These are phyloP conservation scores for Homarus americanus DNA, from an alignment of 1,140 invertebrate species.

Conservation along the genomic window DNA sequence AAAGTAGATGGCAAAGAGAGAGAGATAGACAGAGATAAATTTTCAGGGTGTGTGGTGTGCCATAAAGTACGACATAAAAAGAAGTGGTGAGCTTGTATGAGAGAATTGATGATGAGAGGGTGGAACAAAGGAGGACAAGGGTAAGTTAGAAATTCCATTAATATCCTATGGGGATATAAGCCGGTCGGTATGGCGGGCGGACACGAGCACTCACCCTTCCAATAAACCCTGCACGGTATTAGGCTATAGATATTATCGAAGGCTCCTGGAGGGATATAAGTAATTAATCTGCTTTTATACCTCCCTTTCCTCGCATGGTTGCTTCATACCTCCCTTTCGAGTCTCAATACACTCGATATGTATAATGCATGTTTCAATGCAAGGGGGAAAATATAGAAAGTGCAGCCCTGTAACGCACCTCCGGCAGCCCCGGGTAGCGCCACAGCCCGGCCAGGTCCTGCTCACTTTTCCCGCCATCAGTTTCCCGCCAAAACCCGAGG, in stretches of 20 bases:
- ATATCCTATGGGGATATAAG: neutral
- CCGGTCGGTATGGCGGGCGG: neutral
- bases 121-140: neutral
- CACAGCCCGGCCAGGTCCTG: neutral
- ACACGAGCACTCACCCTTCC: neutral
- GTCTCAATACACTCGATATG: neutral
- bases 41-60: neutral
- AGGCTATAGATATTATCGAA: constrained; percentile 11
- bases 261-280: neutral
- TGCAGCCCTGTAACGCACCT: neutral
- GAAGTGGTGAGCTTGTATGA: neutral
- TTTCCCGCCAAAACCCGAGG: constrained; percentile 68
- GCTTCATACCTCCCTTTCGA: neutral
- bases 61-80: neutral
- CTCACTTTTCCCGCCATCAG: constrained; percentile 51
- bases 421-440: neutral
- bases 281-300: constrained; percentile 6
- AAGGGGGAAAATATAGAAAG: neutral
- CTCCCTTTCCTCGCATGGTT: constrained; percentile 1
- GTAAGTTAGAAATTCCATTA: constrained; percentile 5
- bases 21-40: constrained; percentile 8
- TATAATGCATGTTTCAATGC: neutral
- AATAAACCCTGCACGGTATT: neutral
- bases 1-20: neutral
- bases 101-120: neutral